A percentile compares a stretch with the other conserved stretches of the same genome.
Conservation (phyloP, 2,888 invertebrate genomes). For the Chymomyza procnemis region DNA sequence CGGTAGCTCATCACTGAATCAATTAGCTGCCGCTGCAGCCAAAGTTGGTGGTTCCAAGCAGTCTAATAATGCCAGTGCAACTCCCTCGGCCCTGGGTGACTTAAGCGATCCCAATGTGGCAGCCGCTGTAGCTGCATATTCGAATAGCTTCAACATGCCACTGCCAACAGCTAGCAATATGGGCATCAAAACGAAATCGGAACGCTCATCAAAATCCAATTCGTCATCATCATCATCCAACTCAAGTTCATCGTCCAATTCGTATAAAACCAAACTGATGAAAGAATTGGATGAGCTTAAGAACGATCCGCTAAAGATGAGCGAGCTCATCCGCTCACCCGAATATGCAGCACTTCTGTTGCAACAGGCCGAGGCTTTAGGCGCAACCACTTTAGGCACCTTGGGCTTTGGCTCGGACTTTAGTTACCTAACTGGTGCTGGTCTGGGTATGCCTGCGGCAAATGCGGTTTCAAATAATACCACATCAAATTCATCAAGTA, state of each 20-base stretch:
- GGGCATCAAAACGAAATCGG: constrained; percentile 70
- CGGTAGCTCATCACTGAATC: constrained; percentile 76
- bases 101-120: constrained; percentile 72
- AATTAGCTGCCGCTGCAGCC: constrained; percentile 76
- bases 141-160: constrained; percentile 74
- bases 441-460: constrained; percentile 35
- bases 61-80: constrained; percentile 19
- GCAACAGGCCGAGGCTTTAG: constrained; percentile 78
- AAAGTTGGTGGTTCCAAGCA: constrained; percentile 75
- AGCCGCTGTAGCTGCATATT: constrained; percentile 72
- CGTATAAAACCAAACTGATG: constrained; percentile 78
- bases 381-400: constrained; percentile 77
- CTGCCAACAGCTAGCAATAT: constrained; percentile 40
- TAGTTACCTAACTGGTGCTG: constrained; percentile 74
- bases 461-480: constrained; percentile 22
- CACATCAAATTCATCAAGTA: constrained; percentile 28
- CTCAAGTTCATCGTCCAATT: constrained; percentile 74
- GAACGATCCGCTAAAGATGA: constrained; percentile 78
- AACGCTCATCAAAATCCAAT: constrained; percentile 72
- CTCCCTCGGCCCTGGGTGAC: constrained; percentile 31
- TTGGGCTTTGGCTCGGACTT: constrained; percentile 77
- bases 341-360: constrained; percentile 78
- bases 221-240: constrained; percentile 72
- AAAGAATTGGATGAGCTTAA: constrained; percentile 78
- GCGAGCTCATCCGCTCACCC: constrained; percentile 78